A percentile compares a stretch with the other conserved stretches of the same genome.
Conservation (phyloP, 1,140 invertebrate species). For the Hormaphis cornu region DNA sequence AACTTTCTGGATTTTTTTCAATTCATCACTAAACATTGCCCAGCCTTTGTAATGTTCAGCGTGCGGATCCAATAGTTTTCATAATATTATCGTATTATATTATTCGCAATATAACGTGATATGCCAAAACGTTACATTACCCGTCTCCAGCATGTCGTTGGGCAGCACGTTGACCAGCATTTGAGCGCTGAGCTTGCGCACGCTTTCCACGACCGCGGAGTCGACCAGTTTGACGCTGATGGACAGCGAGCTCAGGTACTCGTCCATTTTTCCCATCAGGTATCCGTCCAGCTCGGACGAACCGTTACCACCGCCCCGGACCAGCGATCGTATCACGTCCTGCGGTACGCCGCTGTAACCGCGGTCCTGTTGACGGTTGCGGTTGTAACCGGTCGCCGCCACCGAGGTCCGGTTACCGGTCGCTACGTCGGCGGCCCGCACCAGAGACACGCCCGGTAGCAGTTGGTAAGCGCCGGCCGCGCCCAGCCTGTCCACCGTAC, state of each 20-base stretch:
- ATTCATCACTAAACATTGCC: no score
- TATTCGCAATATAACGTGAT: no score
- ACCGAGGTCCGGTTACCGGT: neutral
- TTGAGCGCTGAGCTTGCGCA: slow-evolving; percentile 9
- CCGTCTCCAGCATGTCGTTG: neutral
- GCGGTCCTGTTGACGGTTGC: neutral
- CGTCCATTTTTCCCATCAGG: slow-evolving; percentile 44
- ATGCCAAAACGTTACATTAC: neutral
- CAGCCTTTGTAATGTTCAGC: no score
- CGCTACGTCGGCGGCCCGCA: neutral
- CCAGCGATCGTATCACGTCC: slow-evolving; percentile 25
- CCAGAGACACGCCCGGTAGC: slow-evolving; percentile 44
- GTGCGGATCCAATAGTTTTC: no score
- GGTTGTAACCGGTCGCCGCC: neutral
- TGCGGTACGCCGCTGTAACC: slow-evolving; percentile 1
- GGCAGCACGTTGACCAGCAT: slow-evolving; percentile 2
- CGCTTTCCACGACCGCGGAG: slow-evolving; percentile 51
- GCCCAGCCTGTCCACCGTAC: slow-evolving; percentile 61
- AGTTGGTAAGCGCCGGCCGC: slow-evolving; percentile 51
- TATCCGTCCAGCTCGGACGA: slow-evolving; percentile 33
- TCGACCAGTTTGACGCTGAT: slow-evolving; percentile 63
- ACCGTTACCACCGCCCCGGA: slow-evolving; percentile 28
- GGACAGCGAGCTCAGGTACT: slow-evolving; percentile 60
- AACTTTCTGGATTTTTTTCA: no score
- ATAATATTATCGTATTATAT: no score